A percentile compares a stretch with the other conserved stretches of the same genome.
These are phyloP conservation scores for Aplochiton taeniatus DNA, from an alignment of 2,797 vertebrate species.

Conservation along the genomic window DNA sequence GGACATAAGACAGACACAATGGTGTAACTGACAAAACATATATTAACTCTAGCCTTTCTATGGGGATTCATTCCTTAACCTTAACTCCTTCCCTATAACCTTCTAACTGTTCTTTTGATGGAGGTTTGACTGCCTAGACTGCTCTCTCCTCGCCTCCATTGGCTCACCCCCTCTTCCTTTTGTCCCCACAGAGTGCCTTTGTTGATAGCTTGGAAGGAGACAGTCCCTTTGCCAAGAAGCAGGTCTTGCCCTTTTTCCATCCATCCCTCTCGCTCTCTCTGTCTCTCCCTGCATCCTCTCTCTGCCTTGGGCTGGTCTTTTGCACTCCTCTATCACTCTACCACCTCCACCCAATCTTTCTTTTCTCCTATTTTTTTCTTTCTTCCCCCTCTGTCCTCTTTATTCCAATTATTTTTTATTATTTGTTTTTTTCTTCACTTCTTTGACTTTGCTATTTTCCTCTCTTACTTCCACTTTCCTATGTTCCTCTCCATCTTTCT, in stretches of 20 bases:
- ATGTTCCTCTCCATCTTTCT: neutral
- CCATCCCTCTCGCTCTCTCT: constrained; percentile 51
- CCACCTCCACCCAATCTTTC: constrained; percentile 24
- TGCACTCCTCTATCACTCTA: constrained; percentile 48
- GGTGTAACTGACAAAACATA: too few relatives aligned
- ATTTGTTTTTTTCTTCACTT: neutral
- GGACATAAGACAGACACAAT: too few relatives aligned
- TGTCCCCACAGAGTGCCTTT: constrained; percentile 87
- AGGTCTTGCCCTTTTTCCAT: constrained; percentile 79
- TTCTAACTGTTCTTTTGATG: constrained; percentile 5
- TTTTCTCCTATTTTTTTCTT: neutral
- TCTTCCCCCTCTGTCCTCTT: neutral
- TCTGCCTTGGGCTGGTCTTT: constrained; percentile 72
- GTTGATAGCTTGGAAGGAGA: constrained; percentile 90
- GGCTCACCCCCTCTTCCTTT: constrained; percentile 79
- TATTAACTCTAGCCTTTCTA: neutral
- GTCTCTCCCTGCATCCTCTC: constrained; percentile 65
- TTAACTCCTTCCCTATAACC: constrained; percentile 32
- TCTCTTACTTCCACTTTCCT: neutral
- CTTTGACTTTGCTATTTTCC: neutral
- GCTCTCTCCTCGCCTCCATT: constrained; percentile 51
- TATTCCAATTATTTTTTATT: neutral
- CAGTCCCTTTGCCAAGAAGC: constrained; percentile 86
- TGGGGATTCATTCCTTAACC: constrained; percentile 9
- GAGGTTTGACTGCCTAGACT: constrained; percentile 15